A percentile compares a stretch with the other conserved stretches of the same genome.
Evolutionary conservation across 2,113 vertebrate genomes (phyloP).

Genomic region (Oryzias woworae): DNA sequence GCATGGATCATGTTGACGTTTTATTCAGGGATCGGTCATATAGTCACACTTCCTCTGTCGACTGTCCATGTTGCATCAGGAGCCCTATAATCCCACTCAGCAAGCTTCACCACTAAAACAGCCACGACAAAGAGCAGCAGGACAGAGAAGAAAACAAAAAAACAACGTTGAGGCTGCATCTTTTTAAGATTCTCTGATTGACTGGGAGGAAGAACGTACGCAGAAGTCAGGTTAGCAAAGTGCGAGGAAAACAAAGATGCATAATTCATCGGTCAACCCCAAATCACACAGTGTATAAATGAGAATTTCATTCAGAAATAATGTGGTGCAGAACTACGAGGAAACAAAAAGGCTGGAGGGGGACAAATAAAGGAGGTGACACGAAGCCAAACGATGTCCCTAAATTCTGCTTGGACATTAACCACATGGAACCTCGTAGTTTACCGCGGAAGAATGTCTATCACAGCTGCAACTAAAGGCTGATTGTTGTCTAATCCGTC

Average conservation of each 20-base stretch:
- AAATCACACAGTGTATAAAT: slow-evolving; percentile 92
- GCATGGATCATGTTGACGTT: no score
- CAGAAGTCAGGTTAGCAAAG: slow-evolving; percentile 83
- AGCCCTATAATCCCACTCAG: slow-evolving; percentile 40
- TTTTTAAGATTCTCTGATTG: slow-evolving; percentile 88
- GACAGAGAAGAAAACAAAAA: slow-evolving; percentile 61
- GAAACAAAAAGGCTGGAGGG: slow-evolving; percentile 12
- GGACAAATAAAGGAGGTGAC: slow-evolving; percentile 73
- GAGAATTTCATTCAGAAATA: slow-evolving; percentile 84
- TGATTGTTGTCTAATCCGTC: no score
- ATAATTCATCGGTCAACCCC: slow-evolving; percentile 88
- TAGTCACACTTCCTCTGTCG: no score
- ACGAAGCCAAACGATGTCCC: slow-evolving; percentile 81
- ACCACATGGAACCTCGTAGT: no score
- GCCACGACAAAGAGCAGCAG: slow-evolving; percentile 25
- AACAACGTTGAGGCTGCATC: slow-evolving; percentile 87
- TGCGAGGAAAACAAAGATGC: slow-evolving; percentile 71
- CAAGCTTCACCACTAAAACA: slow-evolving; percentile 11
- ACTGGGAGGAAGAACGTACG: slow-evolving; percentile 90
- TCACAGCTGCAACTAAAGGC: no score
- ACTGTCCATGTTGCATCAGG: no score
- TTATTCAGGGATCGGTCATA: no score
- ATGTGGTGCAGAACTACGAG: slow-evolving; percentile 55
- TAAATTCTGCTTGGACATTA: slow-evolving; percentile 40
- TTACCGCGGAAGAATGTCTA: no score